These are phyloP conservation scores for Mungos mungo DNA, from an alignment of 2,113 vertebrate species.

Conservation along the genomic window DNA sequence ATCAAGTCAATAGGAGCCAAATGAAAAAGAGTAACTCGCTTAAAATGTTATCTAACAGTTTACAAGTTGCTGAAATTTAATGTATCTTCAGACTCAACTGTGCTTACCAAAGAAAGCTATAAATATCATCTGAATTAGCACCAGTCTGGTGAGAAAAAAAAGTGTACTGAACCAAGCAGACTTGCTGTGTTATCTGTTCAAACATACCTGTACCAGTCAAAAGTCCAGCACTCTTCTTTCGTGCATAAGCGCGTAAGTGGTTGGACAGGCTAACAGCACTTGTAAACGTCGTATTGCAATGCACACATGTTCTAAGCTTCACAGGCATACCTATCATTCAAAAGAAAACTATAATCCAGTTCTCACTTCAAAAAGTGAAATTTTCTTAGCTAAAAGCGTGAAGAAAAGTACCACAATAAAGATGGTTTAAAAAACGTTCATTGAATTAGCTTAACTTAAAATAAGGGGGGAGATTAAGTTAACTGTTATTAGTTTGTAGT, in stretches of 20 bases:
- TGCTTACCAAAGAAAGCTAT: slow-evolving; percentile 80
- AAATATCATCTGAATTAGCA: slow-evolving; percentile 82
- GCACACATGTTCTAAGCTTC: slow-evolving; percentile 92
- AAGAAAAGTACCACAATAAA: slow-evolving; percentile 86
- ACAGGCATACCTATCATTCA: slow-evolving; percentile 91
- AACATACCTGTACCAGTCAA: slow-evolving; percentile 92
- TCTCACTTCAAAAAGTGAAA: slow-evolving; percentile 88
- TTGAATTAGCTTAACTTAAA: slow-evolving; percentile 81
- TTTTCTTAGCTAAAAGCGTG: slow-evolving; percentile 84
- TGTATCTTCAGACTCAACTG: slow-evolving; percentile 74
- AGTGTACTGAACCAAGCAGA: slow-evolving; percentile 81
- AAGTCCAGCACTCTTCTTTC: slow-evolving; percentile 92
- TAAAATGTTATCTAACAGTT: slow-evolving; percentile 73
- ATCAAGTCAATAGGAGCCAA: slow-evolving; percentile 51
- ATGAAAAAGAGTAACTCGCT: slow-evolving; percentile 46
- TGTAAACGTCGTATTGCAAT: slow-evolving; percentile 96
- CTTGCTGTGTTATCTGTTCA: slow-evolving; percentile 86
- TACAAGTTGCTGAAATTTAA: slow-evolving; percentile 85
- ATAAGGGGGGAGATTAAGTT: slow-evolving; percentile 79
- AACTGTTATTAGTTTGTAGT: slow-evolving; percentile 79
- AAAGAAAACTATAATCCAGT: slow-evolving; percentile 90
- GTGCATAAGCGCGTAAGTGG: slow-evolving; percentile 91
- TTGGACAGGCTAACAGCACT: slow-evolving; percentile 96
- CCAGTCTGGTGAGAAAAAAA: slow-evolving; percentile 84
- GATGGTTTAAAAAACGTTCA: slow-evolving; percentile 84